Evolutionary conservation across 2,888 invertebrate genomes (phyloP).

Genomic region (Belgica antarctica): DNA sequence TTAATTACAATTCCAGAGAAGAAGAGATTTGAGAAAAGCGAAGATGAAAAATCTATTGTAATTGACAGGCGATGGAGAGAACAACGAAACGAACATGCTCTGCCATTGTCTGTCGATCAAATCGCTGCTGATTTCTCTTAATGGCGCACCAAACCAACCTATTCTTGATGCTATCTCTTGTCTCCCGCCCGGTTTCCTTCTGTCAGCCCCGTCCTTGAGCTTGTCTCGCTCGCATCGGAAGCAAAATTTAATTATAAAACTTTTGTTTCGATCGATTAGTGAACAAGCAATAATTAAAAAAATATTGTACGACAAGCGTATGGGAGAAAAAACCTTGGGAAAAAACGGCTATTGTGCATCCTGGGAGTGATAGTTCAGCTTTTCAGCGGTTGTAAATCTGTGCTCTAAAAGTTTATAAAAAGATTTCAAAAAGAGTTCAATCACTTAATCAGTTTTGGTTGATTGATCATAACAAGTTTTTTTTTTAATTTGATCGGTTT

Average conservation of each 20-base stretch:
- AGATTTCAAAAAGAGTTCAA: no score
- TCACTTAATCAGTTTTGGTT: no score
- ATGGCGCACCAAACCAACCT: not conserved
- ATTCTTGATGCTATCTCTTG: no score
- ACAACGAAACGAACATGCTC: slow-evolving; percentile 33
- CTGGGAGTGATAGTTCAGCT: no score
- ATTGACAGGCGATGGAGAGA: slow-evolving; percentile 43
- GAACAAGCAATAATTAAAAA: slow-evolving; percentile 34
- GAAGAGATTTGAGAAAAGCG: slow-evolving; percentile 20
- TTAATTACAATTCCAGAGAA: slow-evolving; percentile 37
- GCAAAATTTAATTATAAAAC: slow-evolving; percentile 39
- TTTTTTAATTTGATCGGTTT: no score
- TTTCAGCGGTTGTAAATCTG: no score
- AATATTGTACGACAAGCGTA: no score
- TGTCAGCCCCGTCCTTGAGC: not conserved
- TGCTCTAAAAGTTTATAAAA: no score
- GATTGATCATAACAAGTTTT: no score
- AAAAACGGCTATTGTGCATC: no score
- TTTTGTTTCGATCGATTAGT: slow-evolving; percentile 26
- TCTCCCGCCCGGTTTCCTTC: not conserved
- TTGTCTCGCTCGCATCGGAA: not conserved
- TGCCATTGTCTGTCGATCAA: slow-evolving; percentile 32
- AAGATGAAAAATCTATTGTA: slow-evolving; percentile 29
- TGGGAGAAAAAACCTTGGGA: no score
- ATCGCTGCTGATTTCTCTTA: not conserved